Evolutionary conservation across 2,797 vertebrate genomes (phyloP).

Genomic region (Amniataba percoides): DNA sequence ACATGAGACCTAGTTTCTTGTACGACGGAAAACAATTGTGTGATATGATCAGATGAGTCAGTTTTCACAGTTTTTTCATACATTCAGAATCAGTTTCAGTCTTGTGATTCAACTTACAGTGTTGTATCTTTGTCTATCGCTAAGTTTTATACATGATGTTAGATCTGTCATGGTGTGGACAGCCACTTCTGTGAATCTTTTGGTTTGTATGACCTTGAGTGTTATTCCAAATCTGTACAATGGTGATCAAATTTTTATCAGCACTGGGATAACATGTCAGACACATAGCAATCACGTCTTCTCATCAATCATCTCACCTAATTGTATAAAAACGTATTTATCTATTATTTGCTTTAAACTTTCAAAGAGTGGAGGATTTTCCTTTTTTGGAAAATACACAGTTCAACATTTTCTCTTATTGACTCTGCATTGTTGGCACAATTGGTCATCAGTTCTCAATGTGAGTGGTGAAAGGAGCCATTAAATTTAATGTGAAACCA

Average conservation of each 20-base stretch:
- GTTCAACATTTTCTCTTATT: constrained; percentile 3
- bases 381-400: constrained; percentile 5
- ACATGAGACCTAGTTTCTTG: not conserved
- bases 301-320: not conserved
- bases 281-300: not conserved
- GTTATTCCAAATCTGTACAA: not conserved
- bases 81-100: constrained; percentile 37
- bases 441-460: not conserved
- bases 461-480: constrained; percentile 10
- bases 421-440: constrained; percentile 3
- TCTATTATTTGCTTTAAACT: not conserved
- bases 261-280: not conserved
- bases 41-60: constrained; percentile 23
- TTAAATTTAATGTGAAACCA: constrained; percentile 40
- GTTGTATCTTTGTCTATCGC: not conserved
- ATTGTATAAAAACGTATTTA: too few relatives aligned
- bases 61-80: constrained; percentile 9
- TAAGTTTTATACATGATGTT: constrained; percentile 9
- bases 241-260: not conserved
- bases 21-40: constrained; percentile 8
- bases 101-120: constrained; percentile 20
- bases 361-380: not conserved
- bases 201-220: not conserved
- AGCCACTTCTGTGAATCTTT: not conserved
- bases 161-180: constrained; percentile 11